Evolutionary conservation across 2,888 invertebrate genomes (phyloP).

Genomic region (Euplagia quadripunctaria): DNA sequence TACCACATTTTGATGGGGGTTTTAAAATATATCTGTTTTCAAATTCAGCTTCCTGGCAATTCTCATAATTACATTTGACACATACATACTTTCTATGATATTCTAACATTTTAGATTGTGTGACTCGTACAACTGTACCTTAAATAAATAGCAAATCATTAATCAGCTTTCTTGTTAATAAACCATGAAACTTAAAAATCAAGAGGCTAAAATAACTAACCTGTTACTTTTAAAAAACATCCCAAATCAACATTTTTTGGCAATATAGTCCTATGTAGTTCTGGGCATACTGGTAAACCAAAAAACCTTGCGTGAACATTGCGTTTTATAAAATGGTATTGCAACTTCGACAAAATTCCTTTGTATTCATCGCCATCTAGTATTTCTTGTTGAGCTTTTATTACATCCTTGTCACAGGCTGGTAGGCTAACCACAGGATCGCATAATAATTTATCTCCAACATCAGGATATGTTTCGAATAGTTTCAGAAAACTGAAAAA

Average conservation of each 20-base stretch:
- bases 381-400: slow-evolving; percentile 88
- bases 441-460: slow-evolving; percentile 90
- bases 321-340: slow-evolving; percentile 83
- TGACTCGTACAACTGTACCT: slow-evolving; percentile 93
- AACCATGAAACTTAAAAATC: background rate
- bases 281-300: slow-evolving; percentile 90
- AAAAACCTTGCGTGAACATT: slow-evolving; percentile 90
- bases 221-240: slow-evolving; percentile 91
- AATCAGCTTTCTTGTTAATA: background rate
- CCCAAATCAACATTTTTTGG: slow-evolving; percentile 91
- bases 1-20: slow-evolving; percentile 86
- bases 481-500: slow-evolving; percentile 89
- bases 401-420: slow-evolving; percentile 88
- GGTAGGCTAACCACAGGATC: slow-evolving; percentile 89
- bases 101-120: slow-evolving; percentile 92
- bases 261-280: slow-evolving; percentile 89
- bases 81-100: slow-evolving; percentile 92
- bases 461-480: slow-evolving; percentile 89
- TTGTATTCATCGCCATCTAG: slow-evolving; percentile 77
- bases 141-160: slow-evolving; percentile 41
- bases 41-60: slow-evolving; percentile 90
- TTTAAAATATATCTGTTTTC: slow-evolving; percentile 88
- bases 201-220: slow-evolving; percentile 64
- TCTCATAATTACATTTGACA: slow-evolving; percentile 91
- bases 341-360: slow-evolving; percentile 61